These are phyloP conservation scores for Centropus bengalensis DNA, from an alignment of 2,113 vertebrate species.

Conservation along the genomic window DNA sequence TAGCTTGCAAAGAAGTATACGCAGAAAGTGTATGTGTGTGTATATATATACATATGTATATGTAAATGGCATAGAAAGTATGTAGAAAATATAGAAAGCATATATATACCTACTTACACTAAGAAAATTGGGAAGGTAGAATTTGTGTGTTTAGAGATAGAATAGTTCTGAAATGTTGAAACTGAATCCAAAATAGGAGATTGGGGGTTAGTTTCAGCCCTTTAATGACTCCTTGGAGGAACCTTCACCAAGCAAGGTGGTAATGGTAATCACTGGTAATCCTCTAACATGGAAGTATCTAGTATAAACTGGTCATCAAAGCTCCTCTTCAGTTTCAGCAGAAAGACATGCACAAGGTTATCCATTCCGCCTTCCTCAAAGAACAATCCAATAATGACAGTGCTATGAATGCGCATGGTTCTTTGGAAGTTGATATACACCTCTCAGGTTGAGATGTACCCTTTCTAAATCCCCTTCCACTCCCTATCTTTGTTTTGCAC, in stretches of 20 bases:
- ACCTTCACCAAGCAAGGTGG: neutral
- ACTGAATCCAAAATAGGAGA: neutral
- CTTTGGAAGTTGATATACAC: neutral
- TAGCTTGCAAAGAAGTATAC: neutral
- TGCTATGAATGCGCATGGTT: neutral
- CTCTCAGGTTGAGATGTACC: neutral
- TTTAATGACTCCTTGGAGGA: neutral
- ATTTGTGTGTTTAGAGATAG: neutral
- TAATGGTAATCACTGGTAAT: neutral
- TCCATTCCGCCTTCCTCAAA: neutral
- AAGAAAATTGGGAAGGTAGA: neutral
- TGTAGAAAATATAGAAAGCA: neutral
- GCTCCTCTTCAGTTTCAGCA: neutral
- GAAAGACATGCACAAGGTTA: neutral
- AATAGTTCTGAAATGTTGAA: neutral
- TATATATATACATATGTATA: neutral
- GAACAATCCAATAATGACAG: neutral
- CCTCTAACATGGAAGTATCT: neutral
- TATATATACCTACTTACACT: neutral
- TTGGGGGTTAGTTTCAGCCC: neutral
- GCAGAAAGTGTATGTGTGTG: neutral
- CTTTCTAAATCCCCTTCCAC: neutral
- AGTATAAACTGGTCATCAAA: neutral
- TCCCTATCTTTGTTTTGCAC: neutral
- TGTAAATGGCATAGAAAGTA: neutral